Conservation (phyloP, 2,113 vertebrate genomes). For the Oxygymnocypris stewartii region DNA sequence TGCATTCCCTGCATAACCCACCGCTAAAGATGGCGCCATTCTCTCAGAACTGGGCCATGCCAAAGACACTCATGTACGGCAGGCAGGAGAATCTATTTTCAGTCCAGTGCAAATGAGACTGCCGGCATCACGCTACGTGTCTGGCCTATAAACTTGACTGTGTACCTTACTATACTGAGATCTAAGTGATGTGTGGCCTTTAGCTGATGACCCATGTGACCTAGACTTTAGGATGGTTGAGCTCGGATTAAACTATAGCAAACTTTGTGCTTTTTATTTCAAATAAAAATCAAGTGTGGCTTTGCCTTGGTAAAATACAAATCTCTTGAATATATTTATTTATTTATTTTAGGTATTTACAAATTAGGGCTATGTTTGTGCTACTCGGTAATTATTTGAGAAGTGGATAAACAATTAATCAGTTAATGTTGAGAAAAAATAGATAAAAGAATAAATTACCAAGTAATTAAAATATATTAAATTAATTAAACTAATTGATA, state of each 20-base stretch:
- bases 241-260: not conserved
- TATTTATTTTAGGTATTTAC: not conserved
- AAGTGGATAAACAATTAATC: not conserved
- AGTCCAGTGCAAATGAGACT: constrained; percentile 36
- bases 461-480: not conserved
- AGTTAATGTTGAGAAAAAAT: not conserved
- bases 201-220: not conserved
- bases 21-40: constrained; percentile 60
- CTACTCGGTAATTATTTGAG: not conserved
- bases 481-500: not conserved
- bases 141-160: constrained; percentile 44
- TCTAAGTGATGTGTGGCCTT: not conserved
- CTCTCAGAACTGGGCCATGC: constrained; percentile 47
- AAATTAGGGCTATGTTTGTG: not conserved
- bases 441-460: not conserved
- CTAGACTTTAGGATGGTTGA: not conserved
- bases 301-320: not conserved
- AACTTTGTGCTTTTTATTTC: not conserved
- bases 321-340: not conserved
- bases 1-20: constrained; percentile 54
- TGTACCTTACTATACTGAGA: constrained; percentile 13
- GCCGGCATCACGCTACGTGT: constrained; percentile 14
- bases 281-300: not conserved
- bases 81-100: constrained; percentile 61
- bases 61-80: constrained; percentile 37